Evolutionary conservation across 2,888 invertebrate species (phyloP).

Genomic region (Xylota segnis): DNA sequence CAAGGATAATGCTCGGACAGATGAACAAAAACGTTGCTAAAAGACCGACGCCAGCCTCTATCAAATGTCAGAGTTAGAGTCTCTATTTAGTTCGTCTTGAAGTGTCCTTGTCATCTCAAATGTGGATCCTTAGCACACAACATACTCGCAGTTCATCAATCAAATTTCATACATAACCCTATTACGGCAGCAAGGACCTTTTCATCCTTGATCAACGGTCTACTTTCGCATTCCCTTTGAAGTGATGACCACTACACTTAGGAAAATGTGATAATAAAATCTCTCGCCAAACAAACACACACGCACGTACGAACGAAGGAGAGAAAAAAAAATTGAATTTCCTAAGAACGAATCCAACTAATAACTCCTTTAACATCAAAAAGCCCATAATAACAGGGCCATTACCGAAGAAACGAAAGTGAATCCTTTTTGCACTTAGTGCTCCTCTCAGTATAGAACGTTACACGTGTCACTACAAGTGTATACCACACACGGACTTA

Average conservation of each 20-base stretch:
- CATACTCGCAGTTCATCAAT: conserved; percentile 17
- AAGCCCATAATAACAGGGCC: conserved; percentile 67
- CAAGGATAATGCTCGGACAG: too few species aligned
- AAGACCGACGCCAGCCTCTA: too few species aligned
- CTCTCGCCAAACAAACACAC: conserved; percentile 26
- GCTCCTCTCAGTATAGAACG: conserved; percentile 24
- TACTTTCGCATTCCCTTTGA: conserved; percentile 49
- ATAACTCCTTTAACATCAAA: conserved; percentile 74
- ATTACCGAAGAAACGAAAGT: conserved; percentile 62
- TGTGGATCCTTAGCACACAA: neutral
- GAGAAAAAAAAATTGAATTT: conserved; percentile 52
- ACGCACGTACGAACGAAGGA: conserved; percentile 1
- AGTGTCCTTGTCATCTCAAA: neutral
- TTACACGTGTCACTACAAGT: conserved; percentile 46
- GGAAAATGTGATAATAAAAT: conserved; percentile 60
- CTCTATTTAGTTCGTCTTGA: too few species aligned
- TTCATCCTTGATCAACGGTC: conserved; percentile 34
- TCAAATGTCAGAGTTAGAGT: too few species aligned
- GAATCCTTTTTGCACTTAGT: conserved; percentile 72
- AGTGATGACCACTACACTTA: conserved; percentile 67
- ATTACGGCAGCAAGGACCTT: conserved; percentile 41
- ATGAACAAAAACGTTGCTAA: too few species aligned
- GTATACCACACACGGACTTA: conserved; percentile 8
- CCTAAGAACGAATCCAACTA: conserved; percentile 26
- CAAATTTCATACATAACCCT: conserved; percentile 47